Evolutionary conservation across 2,797 vertebrate species (phyloP), one percentile per base, ranked within the genome.

Genomic region (Melanotaenia pygmaea): DNA sequence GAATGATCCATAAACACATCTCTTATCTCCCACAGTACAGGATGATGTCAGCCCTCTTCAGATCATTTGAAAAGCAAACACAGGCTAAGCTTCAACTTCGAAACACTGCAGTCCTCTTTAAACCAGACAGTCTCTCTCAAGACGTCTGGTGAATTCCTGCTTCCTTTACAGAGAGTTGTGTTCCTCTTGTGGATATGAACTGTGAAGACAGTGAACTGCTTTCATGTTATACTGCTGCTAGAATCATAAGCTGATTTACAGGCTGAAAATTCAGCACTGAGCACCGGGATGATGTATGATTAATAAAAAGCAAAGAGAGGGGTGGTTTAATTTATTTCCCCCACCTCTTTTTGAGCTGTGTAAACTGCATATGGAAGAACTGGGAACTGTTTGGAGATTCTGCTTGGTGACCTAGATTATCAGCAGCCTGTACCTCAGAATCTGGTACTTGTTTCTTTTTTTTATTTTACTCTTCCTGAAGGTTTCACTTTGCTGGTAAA

Each of bases 1-100:
- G 11, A 57, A 60, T 59, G 74, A 57, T 61, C 58, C 32, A 67
- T 47, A 82, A 79, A 80, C 80, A 79, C 5, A 58, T 51, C 58
- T 3, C 7, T 70, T 61, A 72, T 60, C 56, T 53, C 58, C 59
- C 32, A 26, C 37, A 7, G 22, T 6, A 28, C 35, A 26, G 16
- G 0, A 56, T 67, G 14, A 77, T 18, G 2, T 59, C 62, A 65
- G 67, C 7, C 22, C 47, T 67, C 67, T 64, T 38, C 18, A n/a
- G 13, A 1, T 64, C 50, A 64, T 59, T 30, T 53, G 16, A 70
- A 37, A 64, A 34, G 20, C 35, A 53, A 77, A 65, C 54, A 54
- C 45, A 40, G 12, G 34, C 10, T 71, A 9, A 26, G 20, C 32
- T 30, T 13, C 26, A 8, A 20, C 53, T 59, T 56, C n/a, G 58